Evolutionary conservation across 2,113 vertebrate genomes (phyloP).

Genomic region (Rhegmatorhina hoffmannsi): DNA sequence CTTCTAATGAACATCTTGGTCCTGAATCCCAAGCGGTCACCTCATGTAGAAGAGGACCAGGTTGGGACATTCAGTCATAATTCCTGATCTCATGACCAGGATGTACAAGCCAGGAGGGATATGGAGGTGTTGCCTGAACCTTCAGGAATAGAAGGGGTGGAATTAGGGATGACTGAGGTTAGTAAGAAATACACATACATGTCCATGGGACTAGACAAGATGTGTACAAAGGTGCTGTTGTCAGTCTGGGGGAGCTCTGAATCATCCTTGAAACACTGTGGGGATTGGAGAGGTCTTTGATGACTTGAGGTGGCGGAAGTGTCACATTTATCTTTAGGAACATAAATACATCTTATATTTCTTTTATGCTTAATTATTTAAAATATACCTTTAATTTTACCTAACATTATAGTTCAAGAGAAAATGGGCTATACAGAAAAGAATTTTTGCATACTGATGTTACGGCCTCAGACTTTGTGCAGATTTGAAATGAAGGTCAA

Average conservation of each 20-base stretch:
- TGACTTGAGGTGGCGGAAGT: not conserved
- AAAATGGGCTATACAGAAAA: not conserved
- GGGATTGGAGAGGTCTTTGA: not conserved
- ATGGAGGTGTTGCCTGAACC: not conserved
- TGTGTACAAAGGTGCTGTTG: not conserved
- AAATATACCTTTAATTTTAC: not conserved
- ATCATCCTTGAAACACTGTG: not conserved
- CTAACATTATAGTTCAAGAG: not conserved
- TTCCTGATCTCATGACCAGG: not conserved
- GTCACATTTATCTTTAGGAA: not conserved
- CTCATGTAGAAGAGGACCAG: not conserved
- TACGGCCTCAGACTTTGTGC: not conserved
- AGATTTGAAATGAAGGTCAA: not conserved
- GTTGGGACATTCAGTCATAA: not conserved
- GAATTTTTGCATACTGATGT: not conserved
- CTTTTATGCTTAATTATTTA: not conserved
- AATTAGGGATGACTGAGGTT: not conserved
- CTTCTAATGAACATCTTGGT: not conserved
- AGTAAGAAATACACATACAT: rapidly evolving
- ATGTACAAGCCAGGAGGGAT: not conserved
- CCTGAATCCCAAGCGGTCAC: not conserved
- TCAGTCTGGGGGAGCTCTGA: not conserved
- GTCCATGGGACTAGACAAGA: not conserved
- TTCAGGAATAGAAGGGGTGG: not conserved
- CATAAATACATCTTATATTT: not conserved